Percentiles rank a stretch among this genome's conserved stretches.
Conservation (phyloP, 2,888 invertebrate species). For the Agrilus mali region DNA sequence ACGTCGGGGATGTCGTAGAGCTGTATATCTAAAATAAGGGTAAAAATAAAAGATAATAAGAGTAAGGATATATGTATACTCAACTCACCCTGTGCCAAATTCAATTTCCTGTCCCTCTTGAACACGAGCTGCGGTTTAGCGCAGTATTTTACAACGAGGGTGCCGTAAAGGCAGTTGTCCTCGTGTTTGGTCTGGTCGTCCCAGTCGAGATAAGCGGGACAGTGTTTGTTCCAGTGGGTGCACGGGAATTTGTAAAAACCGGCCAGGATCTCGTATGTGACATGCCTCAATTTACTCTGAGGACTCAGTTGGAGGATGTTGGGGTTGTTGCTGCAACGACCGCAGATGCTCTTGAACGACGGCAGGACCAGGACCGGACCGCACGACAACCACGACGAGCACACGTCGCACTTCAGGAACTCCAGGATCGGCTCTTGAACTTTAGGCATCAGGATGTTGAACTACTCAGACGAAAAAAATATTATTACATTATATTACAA, state of each 20-base stretch:
- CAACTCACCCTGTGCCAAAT: slow-evolving; percentile 18
- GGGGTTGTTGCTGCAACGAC: slow-evolving; percentile 20
- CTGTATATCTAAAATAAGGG: slow-evolving; percentile 20
- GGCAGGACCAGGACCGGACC: slow-evolving; percentile 27
- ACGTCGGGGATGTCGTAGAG: slow-evolving; percentile 21
- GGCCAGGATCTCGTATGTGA: slow-evolving; percentile 27
- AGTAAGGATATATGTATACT: too few relatives aligned
- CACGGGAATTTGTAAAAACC: slow-evolving; percentile 28
- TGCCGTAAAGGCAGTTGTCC: slow-evolving; percentile 21
- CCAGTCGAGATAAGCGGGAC: slow-evolving; percentile 22
- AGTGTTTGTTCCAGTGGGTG: slow-evolving; percentile 24
- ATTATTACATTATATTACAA: too few relatives aligned
- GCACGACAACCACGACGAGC: slow-evolving; percentile 25
- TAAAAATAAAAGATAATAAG: too few relatives aligned
- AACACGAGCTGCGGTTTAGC: slow-evolving; percentile 21
- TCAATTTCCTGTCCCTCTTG: slow-evolving; percentile 20
- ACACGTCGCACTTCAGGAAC: slow-evolving; percentile 23
- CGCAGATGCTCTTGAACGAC: slow-evolving; percentile 25
- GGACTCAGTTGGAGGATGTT: background rate
- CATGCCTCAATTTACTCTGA: slow-evolving; percentile 18
- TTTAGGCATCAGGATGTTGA: slow-evolving; percentile 7
- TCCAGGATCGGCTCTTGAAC: slow-evolving; percentile 17
- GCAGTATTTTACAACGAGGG: slow-evolving; percentile 21
- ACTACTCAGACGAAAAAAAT: too few relatives aligned
- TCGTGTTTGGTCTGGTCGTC: slow-evolving; percentile 26